phyloP scores from a whole-genome alignment of 64 coral and sea anemone genomes.

The Stylophora pistillata region DNA sequence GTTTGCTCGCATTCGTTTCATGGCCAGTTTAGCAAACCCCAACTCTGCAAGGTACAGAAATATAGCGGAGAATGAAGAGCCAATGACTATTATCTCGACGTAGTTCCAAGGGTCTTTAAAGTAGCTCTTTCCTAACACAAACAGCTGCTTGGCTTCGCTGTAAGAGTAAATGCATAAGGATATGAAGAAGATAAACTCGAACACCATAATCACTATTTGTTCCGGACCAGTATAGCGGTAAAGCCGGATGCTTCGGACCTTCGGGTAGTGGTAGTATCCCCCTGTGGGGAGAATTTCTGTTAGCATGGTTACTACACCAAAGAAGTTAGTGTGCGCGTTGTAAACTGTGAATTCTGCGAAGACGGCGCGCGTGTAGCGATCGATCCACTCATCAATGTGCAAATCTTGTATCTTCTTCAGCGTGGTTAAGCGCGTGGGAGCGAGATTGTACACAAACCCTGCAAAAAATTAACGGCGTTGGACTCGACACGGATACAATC shows the following conservation, averaged over 20 bases:
- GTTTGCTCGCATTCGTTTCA: slow-evolving; percentile 47
- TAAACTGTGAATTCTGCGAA: slow-evolving; percentile 87
- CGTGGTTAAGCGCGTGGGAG: slow-evolving; percentile 9
- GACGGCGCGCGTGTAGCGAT: slow-evolving; percentile 66
- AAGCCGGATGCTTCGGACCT: slow-evolving; percentile 48
- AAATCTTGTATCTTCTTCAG: slow-evolving; percentile 51
- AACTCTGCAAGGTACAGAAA: slow-evolving; percentile 67
- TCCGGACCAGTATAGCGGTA: slow-evolving; percentile 76
- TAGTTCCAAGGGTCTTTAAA: slow-evolving; percentile 83
- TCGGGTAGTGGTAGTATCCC: slow-evolving; percentile 65
- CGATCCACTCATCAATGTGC: slow-evolving; percentile 61
- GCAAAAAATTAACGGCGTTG: neutral
- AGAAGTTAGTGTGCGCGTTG: slow-evolving; percentile 82
- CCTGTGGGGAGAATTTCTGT: slow-evolving; percentile 74
- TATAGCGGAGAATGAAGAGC: slow-evolving; percentile 64
- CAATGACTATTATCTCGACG: slow-evolving; percentile 58
- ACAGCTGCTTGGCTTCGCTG: slow-evolving; percentile 64
- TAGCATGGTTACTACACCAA: slow-evolving; percentile 69
- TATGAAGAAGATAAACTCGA: slow-evolving; percentile 67
- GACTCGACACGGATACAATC: no score
- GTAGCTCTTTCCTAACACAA: slow-evolving; percentile 54
- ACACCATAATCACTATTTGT: slow-evolving; percentile 56
- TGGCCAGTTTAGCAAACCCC: slow-evolving; percentile 54
- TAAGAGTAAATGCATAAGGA: slow-evolving; percentile 57
- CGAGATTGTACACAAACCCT: slow-evolving; percentile 75